Evolutionary conservation across 2,797 vertebrate species (phyloP), one percentile per base, ranked within the genome.

Genomic region (Distichodus sexfasciatus): DNA sequence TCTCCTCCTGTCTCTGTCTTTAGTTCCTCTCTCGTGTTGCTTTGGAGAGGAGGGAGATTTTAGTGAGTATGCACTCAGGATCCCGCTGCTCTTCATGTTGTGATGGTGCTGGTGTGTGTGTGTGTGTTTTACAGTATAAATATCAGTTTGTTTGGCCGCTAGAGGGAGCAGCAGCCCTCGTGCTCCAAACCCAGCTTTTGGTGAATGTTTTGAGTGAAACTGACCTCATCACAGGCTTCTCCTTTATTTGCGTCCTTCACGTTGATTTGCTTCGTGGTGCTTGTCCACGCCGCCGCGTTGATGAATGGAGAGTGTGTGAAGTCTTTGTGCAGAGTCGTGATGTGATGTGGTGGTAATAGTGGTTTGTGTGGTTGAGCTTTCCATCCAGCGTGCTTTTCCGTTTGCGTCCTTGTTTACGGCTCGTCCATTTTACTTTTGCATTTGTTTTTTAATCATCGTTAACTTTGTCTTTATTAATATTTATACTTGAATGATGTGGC

Each of bases 21-120:
- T 84, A 92, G 91, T 92, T 87, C 90, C 88, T 60, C 90, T 92
- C 78, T 91, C 91, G 84, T 92, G 91, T 92, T 92, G 91, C 91
- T 92, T 92, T 85, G 91, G 90, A 87, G 91, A 92, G 85, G 91
- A 92, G 87, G 84, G 87, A 82, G 91, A 92, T 86, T 92, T 92
- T 81, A 92, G 91, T 92, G 91, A 92, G 91, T 92, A 92, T 89
- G 86, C 86, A 86, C 89, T 89, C 89, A 84, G 71, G 80, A 59
- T 66, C 60, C 75, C 40, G 43, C 43, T 69, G 61, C 72, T 40
- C 61, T 54, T 21, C 41, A 41, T 71, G 24, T 35, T 33, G 54
- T 75, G 19, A 28, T 76, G 15, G 43, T 64, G 65, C 69, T 46
- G 41, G 50, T 43, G 31, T 43, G 24, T 55, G 29, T 70, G 28